Evolutionary conservation across 2,113 vertebrate genomes (phyloP).

Genomic region (Phodopus roborovskii): DNA sequence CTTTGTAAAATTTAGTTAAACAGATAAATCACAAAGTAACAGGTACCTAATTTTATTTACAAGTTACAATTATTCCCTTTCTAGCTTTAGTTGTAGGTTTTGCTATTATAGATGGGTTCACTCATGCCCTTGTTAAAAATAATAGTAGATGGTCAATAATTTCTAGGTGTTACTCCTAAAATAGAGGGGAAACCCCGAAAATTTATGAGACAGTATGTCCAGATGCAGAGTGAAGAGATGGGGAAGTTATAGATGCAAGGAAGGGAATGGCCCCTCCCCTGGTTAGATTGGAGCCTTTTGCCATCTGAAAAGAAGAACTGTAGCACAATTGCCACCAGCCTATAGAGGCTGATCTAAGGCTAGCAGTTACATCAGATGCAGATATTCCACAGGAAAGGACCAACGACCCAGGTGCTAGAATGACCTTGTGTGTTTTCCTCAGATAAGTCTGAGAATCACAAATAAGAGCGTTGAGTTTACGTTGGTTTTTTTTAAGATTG

Average conservation of each 20-base stretch:
- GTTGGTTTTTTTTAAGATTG: background rate
- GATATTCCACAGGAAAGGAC: background rate
- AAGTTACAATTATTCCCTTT: conserved; percentile 1
- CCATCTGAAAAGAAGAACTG: too few species aligned
- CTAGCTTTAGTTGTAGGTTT: background rate
- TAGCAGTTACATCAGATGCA: too few species aligned
- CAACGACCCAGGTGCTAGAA: too few species aligned
- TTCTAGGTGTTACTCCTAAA: conserved; percentile 10
- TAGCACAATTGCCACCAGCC: too few species aligned
- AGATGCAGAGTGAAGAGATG: too few species aligned
- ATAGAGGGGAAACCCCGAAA: background rate
- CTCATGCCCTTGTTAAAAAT: background rate
- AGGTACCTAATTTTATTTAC: conserved; percentile 36
- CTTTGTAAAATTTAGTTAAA: background rate
- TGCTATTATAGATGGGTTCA: background rate
- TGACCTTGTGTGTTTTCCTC: background rate
- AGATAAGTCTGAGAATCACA: background rate
- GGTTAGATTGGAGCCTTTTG: too few species aligned
- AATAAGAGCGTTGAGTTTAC: background rate
- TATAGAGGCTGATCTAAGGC: background rate
- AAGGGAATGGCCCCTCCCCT: too few species aligned
- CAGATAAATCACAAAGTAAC: background rate
- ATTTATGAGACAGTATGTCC: background rate
- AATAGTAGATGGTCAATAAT: background rate
- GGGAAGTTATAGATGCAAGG: background rate